phyloP scores from a whole-genome alignment of 2,888 invertebrate species.

The Thysanoteuthis rhombus region DNA sequence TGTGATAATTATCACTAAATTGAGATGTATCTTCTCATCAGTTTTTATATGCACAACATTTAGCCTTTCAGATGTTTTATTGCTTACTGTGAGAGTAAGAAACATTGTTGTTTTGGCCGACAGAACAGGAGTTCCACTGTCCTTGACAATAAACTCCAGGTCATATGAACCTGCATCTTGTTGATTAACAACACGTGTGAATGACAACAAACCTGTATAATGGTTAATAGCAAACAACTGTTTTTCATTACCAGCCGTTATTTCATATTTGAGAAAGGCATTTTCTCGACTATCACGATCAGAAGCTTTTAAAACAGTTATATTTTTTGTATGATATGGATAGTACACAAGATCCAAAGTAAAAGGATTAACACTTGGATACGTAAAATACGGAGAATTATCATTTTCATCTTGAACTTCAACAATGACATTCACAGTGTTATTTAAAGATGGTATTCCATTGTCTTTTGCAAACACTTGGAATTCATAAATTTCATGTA shows the following conservation, averaged over 20 bases:
- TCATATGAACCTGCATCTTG: constrained; percentile 12
- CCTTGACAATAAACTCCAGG: background rate
- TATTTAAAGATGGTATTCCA: background rate
- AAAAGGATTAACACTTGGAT: constrained; percentile 12
- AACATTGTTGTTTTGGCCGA: background rate
- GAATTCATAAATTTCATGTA: background rate
- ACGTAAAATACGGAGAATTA: background rate
- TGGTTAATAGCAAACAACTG: background rate
- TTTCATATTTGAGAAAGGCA: background rate
- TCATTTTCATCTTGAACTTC: background rate
- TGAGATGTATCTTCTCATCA: background rate
- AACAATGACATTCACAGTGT: background rate
- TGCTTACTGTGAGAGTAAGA: constrained; percentile 12
- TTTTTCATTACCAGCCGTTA: background rate
- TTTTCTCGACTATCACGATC: constrained; percentile 12
- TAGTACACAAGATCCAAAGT: background rate
- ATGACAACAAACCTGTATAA: background rate
- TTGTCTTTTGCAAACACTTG: background rate
- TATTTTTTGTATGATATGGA: background rate
- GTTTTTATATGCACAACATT: background rate
- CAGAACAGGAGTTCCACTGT: background rate
- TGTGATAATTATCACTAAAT: background rate
- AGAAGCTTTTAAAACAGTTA: background rate
- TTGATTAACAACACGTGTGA: background rate
- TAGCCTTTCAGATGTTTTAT: background rate